Evolutionary conservation across 2,797 vertebrate genomes (phyloP), one percentile per base, ranked within the genome.

Genomic region (Vultur gryphus): DNA sequence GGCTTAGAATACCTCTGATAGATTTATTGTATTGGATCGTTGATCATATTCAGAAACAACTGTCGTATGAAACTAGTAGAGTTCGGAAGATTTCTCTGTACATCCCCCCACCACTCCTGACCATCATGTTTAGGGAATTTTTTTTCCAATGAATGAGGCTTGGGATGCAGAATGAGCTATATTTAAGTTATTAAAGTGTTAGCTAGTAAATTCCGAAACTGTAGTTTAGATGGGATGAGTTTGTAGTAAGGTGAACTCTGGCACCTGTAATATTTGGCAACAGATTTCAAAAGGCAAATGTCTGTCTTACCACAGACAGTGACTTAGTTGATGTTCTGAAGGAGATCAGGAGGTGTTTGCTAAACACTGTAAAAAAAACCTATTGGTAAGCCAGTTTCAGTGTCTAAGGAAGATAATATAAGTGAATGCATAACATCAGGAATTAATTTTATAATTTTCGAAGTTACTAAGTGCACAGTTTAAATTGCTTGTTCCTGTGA

Each of bases 51-150:
- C 25, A 82, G 67, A 54, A 80, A 51, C 28, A 37, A 6, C 25
- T 44, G 16, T 35, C 0, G 0, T 29, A 7, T 39, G 33, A 37
- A 76, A 31, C 15, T 24, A 25, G 25, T 13, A 14, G 43, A 70
- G 35, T 72, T 66, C 5, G 4, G 51, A 62, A 81, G 54, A 16
- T 5, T 26, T 91, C n/a, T 46, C 2, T 61, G 33, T 33, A 10
- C 0, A 0, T 54, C 39, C 4, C 9, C 5, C 4, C 6, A 1
- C 20, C 3, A 1, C 65, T 79, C n/a, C 35, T 23, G 35, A 17
- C 57, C 31, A 10, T 85, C 4, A 1, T 9, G 7, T 51, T 67
- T 52, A 44, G 44, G 69, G 26, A 14, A 29, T 72, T 86, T 89
- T 26, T 26, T 69, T 84, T 57, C 55, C 35, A 37, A 1, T 13